Percentiles rank a stretch among this genome's conserved stretches.
Conservation (phyloP, 2,113 vertebrate genomes). For the Okapia johnstoni region DNA sequence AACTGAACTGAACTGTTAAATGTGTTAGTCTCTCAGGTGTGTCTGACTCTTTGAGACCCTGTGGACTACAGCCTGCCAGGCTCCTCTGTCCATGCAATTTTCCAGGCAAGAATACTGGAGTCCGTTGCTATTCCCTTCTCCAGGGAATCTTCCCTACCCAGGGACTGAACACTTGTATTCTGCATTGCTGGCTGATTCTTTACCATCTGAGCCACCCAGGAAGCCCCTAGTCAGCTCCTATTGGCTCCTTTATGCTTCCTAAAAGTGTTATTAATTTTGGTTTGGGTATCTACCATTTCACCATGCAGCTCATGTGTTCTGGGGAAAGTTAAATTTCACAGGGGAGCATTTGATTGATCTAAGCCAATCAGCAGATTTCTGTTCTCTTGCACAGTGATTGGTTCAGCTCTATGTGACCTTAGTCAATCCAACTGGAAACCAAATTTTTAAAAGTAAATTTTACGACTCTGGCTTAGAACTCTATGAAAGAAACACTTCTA, state of each 20-base stretch:
- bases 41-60: neutral
- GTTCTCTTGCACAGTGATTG: neutral
- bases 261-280: neutral
- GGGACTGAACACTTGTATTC: neutral
- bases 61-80: neutral
- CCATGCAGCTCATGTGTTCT: neutral
- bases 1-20: neutral
- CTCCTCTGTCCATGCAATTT: neutral
- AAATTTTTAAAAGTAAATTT: neutral
- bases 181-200: neutral
- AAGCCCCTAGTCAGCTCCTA: neutral
- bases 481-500: neutral
- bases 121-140: neutral
- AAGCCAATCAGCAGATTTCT: neutral
- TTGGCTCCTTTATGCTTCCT: neutral
- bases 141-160: neutral
- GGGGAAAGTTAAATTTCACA: neutral
- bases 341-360: neutral
- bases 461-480: neutral
- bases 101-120: neutral
- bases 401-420: neutral
- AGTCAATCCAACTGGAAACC: neutral
- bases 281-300: neutral
- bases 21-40: neutral
- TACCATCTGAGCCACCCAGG: fast-evolving